Conservation (phyloP, 2,797 vertebrate genomes). For the Decapterus maruadsi region DNA sequence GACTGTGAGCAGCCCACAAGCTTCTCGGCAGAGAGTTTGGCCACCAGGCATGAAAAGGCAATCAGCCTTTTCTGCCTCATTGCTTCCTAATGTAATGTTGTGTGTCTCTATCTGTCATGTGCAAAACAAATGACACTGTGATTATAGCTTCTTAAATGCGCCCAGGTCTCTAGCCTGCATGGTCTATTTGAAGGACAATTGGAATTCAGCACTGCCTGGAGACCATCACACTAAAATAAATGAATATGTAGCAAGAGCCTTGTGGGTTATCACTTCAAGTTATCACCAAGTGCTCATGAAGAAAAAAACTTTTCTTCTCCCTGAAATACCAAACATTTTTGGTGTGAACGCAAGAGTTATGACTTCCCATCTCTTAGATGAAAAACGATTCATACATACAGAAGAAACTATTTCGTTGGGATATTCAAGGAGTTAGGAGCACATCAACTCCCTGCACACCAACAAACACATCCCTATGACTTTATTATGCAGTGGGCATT, state of each 20-base stretch:
- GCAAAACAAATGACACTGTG: slow-evolving; percentile 19
- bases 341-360: too few species aligned
- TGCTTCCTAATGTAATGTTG: background rate
- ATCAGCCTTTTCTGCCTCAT: slow-evolving; percentile 6
- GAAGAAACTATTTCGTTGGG: background rate
- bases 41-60: slow-evolving; percentile 32
- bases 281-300: background rate
- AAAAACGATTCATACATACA: too few species aligned
- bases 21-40: background rate
- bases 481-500: slow-evolving; percentile 12
- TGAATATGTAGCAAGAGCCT: background rate
- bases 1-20: background rate
- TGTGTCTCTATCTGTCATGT: background rate
- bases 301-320: background rate
- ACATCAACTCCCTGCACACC: background rate
- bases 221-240: background rate
- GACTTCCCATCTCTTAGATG: too few species aligned
- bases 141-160: slow-evolving; percentile 11
- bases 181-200: background rate
- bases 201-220: background rate
- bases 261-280: background rate
- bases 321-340: background rate
- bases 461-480: background rate
- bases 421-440: background rate
- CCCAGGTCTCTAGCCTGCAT: background rate